phyloP scores from a whole-genome alignment of 2,113 vertebrate species.

The Mormyrus iriodes region DNA sequence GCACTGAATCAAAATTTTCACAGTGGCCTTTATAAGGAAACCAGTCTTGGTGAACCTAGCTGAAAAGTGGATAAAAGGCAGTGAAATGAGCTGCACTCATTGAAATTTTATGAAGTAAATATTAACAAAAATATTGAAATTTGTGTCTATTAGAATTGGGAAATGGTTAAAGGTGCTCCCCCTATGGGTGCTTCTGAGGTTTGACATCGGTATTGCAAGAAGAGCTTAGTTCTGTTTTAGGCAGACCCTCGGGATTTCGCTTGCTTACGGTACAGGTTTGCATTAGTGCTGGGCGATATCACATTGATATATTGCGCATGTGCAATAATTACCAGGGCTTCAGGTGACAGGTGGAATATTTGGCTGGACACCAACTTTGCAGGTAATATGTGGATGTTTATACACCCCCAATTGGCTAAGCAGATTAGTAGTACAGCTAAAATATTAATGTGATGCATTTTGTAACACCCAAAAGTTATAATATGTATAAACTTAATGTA shows the following conservation, averaged over 20 bases:
- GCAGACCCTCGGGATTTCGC: not conserved
- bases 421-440: not conserved
- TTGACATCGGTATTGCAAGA: not conserved
- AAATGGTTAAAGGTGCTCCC: not conserved
- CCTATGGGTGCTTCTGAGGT: not conserved
- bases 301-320: not conserved
- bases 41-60: not conserved
- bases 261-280: not conserved
- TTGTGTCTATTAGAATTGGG: not conserved
- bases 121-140: not conserved
- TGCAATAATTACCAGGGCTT: not conserved
- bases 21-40: not conserved
- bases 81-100: not conserved
- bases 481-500: not conserved
- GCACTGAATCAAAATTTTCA: not conserved
- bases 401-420: not conserved
- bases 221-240: not conserved
- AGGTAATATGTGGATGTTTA: not conserved
- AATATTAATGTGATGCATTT: not conserved
- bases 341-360: not conserved
- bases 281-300: not conserved
- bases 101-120: not conserved
- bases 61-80: not conserved
- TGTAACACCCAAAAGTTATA: not conserved
- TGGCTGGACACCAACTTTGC: not conserved